A percentile compares a stretch with the other conserved stretches of the same genome.
phyloP scores from a whole-genome alignment of 2,113 vertebrate species.

The Hiodon tergisus region DNA sequence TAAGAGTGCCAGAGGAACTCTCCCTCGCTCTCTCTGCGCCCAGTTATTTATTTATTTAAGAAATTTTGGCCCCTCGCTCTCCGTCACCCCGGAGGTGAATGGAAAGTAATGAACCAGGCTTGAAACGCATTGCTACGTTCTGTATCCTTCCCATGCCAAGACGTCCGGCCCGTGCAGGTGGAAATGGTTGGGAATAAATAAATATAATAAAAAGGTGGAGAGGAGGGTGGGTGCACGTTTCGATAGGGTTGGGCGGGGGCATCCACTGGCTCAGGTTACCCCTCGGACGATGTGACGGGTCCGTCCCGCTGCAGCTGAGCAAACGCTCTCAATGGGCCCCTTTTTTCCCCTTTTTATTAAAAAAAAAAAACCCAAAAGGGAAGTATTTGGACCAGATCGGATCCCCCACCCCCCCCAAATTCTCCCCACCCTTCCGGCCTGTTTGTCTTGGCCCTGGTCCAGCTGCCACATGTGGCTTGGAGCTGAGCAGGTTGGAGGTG shows the following conservation, averaged over 20 bases:
- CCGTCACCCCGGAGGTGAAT: no score
- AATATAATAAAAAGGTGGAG: conserved; percentile 1
- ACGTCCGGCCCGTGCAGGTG: conserved; percentile 3
- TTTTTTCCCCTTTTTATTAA: conserved; percentile 37
- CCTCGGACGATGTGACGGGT: background rate
- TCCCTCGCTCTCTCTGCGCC: no score
- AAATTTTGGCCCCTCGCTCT: no score
- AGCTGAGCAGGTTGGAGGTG: conserved; percentile 53
- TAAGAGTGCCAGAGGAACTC: no score
- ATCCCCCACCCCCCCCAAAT: conserved; percentile 31
- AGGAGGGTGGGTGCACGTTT: no score
- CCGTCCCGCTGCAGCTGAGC: conserved; percentile 60
- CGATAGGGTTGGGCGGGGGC: background rate
- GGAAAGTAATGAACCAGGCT: no score
- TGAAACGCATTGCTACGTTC: background rate
- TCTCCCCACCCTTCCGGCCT: conserved; percentile 48
- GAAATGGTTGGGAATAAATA: conserved; percentile 14
- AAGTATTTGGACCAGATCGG: conserved; percentile 47
- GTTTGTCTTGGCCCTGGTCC: conserved; percentile 55
- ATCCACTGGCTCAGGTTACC: conserved; percentile 57
- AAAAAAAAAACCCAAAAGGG: conserved; percentile 26
- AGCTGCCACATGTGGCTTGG: conserved; percentile 58
- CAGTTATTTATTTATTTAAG: no score
- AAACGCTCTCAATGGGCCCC: conserved; percentile 55
- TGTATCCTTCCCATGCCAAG: background rate